A percentile compares a stretch with the other conserved stretches of the same genome.
Evolutionary conservation across 2,113 vertebrate genomes (phyloP).

Genomic region (Lagopus leucura): DNA sequence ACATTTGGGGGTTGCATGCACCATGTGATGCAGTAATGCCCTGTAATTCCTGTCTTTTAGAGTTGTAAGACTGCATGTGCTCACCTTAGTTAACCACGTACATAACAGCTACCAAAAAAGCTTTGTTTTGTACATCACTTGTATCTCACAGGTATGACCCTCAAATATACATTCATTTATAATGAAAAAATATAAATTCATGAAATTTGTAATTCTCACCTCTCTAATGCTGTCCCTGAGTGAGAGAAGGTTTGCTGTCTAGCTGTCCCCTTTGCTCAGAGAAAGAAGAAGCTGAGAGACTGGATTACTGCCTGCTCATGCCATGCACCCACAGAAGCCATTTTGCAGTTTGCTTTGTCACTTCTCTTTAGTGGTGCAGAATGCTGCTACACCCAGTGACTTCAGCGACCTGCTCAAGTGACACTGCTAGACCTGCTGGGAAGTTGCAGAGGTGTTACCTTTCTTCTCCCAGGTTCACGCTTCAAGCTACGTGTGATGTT

Average conservation of each 20-base stretch:
- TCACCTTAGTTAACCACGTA: neutral
- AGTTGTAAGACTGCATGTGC: neutral
- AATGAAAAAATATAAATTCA: neutral
- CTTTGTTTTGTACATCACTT: neutral
- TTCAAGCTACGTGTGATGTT: neutral
- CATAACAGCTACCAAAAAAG: neutral
- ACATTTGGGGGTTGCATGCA: neutral
- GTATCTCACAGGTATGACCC: neutral
- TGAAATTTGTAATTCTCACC: neutral
- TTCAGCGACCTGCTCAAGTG: neutral
- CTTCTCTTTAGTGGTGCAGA: neutral
- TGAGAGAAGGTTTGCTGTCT: neutral
- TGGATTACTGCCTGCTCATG: neutral
- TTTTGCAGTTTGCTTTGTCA: neutral
- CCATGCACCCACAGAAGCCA: neutral
- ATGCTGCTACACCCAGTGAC: neutral
- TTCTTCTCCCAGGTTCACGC: neutral
- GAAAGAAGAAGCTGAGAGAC: neutral
- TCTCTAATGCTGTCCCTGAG: neutral
- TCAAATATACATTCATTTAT: neutral
- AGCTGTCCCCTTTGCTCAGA: neutral
- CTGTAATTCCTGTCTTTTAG: neutral
- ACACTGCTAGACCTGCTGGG: neutral
- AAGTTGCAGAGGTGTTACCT: neutral
- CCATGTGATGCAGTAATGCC: neutral